Evolutionary conservation across 1,140 invertebrate species (phyloP).

Genomic region (Brachionus plicatilis): DNA sequence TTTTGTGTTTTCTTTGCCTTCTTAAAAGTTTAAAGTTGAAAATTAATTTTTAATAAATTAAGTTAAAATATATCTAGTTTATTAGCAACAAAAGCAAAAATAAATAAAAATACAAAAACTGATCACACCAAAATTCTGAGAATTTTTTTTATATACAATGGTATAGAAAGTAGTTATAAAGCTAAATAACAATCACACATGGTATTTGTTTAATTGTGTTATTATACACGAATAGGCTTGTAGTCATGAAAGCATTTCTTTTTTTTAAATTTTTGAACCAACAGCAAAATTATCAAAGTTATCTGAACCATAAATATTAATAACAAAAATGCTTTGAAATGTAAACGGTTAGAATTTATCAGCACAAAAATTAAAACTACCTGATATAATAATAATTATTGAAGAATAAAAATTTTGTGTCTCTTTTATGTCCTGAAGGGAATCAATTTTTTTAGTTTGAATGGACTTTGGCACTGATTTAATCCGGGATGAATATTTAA

Average conservation of each 20-base stretch:
- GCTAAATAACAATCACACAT: neutral
- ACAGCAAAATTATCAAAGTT: neutral
- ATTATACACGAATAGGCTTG: conserved; percentile 6
- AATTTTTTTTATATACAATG: neutral
- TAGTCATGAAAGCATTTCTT: neutral
- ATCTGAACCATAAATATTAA: conserved; percentile 15
- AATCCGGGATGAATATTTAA: neutral
- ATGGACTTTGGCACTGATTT: neutral
- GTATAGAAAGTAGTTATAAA: neutral
- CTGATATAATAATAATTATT: neutral
- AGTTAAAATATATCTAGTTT: neutral
- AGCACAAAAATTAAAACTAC: neutral
- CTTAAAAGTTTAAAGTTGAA: neutral
- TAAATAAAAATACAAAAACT: neutral
- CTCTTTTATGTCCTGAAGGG: neutral
- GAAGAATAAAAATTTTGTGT: conserved; percentile 10
- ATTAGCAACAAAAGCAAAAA: neutral
- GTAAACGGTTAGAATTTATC: neutral
- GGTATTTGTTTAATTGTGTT: neutral
- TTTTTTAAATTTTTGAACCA: neutral
- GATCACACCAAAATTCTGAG: neutral
- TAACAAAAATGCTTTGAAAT: neutral
- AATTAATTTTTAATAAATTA: neutral
- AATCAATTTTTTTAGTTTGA: neutral
- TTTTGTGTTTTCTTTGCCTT: neutral